Percentiles rank a stretch among this genome's conserved stretches.
Conservation (phyloP, 2,797 vertebrate species). For the Oreortyx pictus region DNA sequence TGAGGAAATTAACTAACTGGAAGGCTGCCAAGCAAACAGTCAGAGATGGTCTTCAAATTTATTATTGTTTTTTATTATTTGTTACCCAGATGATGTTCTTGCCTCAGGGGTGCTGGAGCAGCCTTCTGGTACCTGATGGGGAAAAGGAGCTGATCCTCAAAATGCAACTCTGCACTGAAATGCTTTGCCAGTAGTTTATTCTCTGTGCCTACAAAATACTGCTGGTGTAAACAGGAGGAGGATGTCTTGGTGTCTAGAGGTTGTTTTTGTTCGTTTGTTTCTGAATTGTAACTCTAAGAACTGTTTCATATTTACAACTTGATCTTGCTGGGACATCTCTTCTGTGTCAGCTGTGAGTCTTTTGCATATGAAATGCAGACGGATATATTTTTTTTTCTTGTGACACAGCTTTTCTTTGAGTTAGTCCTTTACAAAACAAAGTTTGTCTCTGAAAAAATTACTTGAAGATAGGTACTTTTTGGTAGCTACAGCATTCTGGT, state of each 20-base stretch:
- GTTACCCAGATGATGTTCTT: conserved; percentile 66
- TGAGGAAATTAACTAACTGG: conserved; percentile 58
- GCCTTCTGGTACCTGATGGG: conserved; percentile 70
- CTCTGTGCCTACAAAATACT: neutral
- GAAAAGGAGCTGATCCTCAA: conserved; percentile 41
- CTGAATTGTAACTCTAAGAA: conserved; percentile 5
- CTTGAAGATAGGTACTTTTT: neutral
- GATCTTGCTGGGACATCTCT: neutral
- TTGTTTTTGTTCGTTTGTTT: neutral
- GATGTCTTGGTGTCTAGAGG: neutral
- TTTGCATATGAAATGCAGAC: neutral
- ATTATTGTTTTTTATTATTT: conserved; percentile 75
- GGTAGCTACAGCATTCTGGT: neutral
- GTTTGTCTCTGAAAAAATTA: neutral
- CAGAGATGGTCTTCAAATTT: conserved; percentile 58
- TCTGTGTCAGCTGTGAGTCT: neutral
- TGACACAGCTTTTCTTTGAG: neutral
- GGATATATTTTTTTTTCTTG: neutral
- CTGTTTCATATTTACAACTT: neutral
- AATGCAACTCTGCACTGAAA: neutral
- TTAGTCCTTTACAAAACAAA: neutral
- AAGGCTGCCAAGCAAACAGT: conserved; percentile 43
- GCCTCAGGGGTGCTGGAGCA: conserved; percentile 59
- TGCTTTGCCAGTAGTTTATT: conserved; percentile 1
- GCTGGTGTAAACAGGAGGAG: neutral